Conservation (phyloP, 2,113 vertebrate species). For the Rhinolophus sinicus region DNA sequence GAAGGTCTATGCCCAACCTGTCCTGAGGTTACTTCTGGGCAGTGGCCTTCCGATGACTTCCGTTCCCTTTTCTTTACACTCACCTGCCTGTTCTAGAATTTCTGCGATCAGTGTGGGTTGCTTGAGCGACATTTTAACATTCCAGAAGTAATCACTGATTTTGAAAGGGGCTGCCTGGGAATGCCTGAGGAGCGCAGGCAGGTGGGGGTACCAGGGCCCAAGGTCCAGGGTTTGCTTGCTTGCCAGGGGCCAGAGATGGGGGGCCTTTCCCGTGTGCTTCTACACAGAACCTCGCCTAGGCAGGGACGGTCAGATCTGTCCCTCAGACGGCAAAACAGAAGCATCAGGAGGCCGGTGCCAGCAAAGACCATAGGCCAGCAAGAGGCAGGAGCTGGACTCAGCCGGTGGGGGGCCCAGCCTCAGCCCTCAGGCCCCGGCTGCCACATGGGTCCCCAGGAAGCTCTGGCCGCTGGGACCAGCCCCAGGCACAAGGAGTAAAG, state of each 20-base stretch:
- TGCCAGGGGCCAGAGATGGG: fast-evolving
- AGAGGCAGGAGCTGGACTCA: too few species aligned
- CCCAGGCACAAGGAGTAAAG: not conserved
- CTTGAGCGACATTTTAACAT: not conserved
- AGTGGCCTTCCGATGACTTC: fast-evolving
- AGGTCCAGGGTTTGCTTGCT: not conserved
- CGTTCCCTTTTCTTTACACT: too few species aligned
- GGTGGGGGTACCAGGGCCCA: fast-evolving
- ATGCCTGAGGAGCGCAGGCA: not conserved
- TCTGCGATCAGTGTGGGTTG: fast-evolving
- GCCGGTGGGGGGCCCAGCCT: fast-evolving
- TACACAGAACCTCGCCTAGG: not conserved
- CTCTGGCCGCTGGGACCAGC: not conserved
- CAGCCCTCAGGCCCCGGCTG: too few species aligned
- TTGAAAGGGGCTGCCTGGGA: too few species aligned
- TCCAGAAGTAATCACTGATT: fast-evolving
- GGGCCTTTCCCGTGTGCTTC: not conserved
- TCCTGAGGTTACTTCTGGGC: fast-evolving
- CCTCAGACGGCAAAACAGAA: not conserved
- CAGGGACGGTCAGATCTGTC: fast-evolving
- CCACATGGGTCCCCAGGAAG: too few species aligned
- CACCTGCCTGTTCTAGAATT: fast-evolving
- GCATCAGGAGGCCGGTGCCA: fast-evolving
- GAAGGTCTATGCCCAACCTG: fast-evolving
- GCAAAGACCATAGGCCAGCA: fast-evolving